Base-by-base conservation (phyloP, 2,888 invertebrate genomes). In the Agrotis puta region DNA sequence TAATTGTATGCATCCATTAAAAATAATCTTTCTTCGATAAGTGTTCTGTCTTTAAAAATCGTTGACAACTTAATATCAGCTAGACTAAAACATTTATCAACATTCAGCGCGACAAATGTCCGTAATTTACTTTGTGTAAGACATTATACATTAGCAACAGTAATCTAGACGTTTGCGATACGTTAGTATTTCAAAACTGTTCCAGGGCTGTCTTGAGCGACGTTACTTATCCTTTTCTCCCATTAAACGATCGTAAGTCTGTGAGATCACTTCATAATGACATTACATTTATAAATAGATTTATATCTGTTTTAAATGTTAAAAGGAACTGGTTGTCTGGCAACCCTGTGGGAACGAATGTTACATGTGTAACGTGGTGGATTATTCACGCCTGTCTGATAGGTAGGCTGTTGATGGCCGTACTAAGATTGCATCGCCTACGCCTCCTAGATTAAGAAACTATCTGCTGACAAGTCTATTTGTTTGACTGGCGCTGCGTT, bases 391-490 rank as follows among this genome's bases (percentile, higher is more conserved):
- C 83, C 81, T 88, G 88, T 90, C 90, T 75, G 83, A 79, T 85
- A 82, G 70, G 78, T 69, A 81, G 84, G 83, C 78, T 85, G 85
- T 74, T 88, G 91, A 92, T 90, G 88, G 87, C 87, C 77, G 84
- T 83, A 85, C 84, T 82, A 81, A 89, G 90, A 93, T 92, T 91
- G 86, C 89, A 87, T 89, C 90, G 92, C 92, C 91, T 89, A 91
- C 92, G 89, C 88, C 84, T 85, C 68, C 77, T 82, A 88, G 89
- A 91, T 92, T 91, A 90, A 89, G 85, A 84, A 86, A 86, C 85
- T 74, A 82, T 72, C 66, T 81, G 82, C 89, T 89, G 91, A 93
- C 92, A 92, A 88, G 87, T 93, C 88, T 92, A 93, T 93, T 91
- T 91, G 89, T 89, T 84, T 83, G 85, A 84, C 82, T 83, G 71